Percentiles rank a stretch among this genome's conserved stretches.
Evolutionary conservation across 2,797 vertebrate genomes (phyloP).

Genomic region (Crocodylus rhombifer): DNA sequence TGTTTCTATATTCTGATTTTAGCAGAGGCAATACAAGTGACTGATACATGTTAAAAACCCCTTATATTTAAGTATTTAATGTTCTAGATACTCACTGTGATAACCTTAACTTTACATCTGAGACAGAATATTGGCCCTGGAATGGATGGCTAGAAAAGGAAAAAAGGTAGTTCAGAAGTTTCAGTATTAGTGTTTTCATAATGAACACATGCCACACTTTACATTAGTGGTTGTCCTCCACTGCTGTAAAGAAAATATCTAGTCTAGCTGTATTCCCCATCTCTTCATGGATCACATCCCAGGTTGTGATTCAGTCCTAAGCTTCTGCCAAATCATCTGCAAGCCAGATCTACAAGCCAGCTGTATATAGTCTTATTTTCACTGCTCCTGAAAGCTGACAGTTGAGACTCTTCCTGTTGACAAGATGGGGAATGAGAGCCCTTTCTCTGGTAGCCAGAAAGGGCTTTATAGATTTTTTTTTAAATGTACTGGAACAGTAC

Average conservation of each 20-base stretch:
- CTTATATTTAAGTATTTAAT: background rate
- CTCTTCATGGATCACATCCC: background rate
- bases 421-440: background rate
- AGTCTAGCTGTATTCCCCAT: background rate
- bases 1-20: background rate
- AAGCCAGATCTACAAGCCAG: background rate
- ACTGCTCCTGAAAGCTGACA: background rate
- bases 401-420: background rate
- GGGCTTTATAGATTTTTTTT: background rate
- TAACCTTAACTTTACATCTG: slow-evolving; percentile 93
- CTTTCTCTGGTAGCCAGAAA: background rate
- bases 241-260: background rate
- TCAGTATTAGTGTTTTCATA: background rate
- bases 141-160: slow-evolving; percentile 90
- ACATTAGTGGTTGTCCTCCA: background rate
- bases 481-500: background rate
- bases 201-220: background rate
- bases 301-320: background rate
- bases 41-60: background rate
- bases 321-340: background rate
- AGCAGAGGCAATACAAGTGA: background rate
- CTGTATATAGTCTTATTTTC: background rate
- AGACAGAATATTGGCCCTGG: slow-evolving; percentile 96
- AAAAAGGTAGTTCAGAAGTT: background rate
- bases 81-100: slow-evolving; percentile 91